A percentile compares a stretch with the other conserved stretches of the same genome.
Evolutionary conservation across 1,140 invertebrate species (phyloP).

Genomic region (Drosophila lowei): DNA sequence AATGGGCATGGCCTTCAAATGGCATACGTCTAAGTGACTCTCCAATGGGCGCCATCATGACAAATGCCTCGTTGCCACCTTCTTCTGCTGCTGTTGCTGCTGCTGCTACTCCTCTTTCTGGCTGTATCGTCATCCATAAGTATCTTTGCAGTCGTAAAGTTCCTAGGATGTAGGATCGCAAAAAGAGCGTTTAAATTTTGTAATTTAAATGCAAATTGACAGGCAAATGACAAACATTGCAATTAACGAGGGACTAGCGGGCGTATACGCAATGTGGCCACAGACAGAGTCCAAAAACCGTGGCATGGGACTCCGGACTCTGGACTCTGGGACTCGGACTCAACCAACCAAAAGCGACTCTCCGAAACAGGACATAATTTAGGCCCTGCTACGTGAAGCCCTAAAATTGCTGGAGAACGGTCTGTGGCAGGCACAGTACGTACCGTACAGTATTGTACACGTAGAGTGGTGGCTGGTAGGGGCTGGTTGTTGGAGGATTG

Average conservation of each 20-base stretch:
- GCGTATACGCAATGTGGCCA: conserved; percentile 70
- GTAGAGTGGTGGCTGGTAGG: background rate
- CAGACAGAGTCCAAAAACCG: conserved; percentile 32
- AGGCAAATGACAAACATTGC: conserved; percentile 79
- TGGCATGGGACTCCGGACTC: conserved; percentile 1
- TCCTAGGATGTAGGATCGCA: conserved; percentile 30
- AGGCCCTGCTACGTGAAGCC: conserved; percentile 51
- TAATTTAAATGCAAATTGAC: conserved; percentile 82
- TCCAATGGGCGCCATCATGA: conserved; percentile 42
- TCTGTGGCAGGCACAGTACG: conserved; percentile 1
- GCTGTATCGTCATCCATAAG: conserved; percentile 13
- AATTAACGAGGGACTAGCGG: conserved; percentile 78
- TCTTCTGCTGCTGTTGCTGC: background rate
- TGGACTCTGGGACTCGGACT: background rate
- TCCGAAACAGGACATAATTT: conserved; percentile 58
- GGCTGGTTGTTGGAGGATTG: background rate
- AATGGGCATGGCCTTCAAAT: conserved; percentile 15
- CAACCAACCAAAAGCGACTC: conserved; percentile 28
- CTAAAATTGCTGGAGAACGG: conserved; percentile 30
- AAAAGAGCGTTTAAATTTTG: conserved; percentile 75
- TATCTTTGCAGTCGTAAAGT: conserved; percentile 51
- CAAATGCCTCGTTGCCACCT: conserved; percentile 51
- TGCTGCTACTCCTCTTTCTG: background rate
- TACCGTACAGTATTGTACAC: too few relatives aligned
- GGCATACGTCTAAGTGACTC: conserved; percentile 56